Evolutionary conservation across 2,113 vertebrate species (phyloP).

Genomic region (Naja naja): DNA sequence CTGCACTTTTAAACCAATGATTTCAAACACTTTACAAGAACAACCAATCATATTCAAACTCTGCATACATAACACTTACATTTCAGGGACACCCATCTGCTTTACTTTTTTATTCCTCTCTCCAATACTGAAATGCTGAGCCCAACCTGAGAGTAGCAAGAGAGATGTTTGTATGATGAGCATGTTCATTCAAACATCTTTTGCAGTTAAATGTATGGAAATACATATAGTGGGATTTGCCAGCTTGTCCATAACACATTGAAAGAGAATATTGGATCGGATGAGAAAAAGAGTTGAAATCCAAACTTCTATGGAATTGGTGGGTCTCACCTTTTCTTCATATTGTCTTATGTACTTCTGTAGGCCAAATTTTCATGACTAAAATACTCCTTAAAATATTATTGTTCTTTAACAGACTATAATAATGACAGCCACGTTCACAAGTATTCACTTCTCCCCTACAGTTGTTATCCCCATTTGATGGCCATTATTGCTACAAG

Average conservation of each 20-base stretch:
- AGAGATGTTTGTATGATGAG: background rate
- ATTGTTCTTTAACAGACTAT: background rate
- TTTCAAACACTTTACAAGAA: too few species aligned
- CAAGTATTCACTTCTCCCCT: constrained; percentile 48
- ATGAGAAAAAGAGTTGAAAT: background rate
- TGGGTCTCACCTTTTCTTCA: background rate
- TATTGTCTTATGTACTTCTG: background rate
- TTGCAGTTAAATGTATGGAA: background rate
- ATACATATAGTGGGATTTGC: background rate
- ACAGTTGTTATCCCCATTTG: constrained; percentile 17
- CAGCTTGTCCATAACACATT: background rate
- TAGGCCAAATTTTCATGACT: background rate
- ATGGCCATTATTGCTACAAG: constrained; percentile 23
- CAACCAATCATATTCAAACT: too few species aligned
- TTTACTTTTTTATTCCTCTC: background rate
- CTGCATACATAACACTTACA: too few species aligned
- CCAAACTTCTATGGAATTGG: background rate
- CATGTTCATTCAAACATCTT: background rate
- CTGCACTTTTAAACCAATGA: too few species aligned
- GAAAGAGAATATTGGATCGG: background rate
- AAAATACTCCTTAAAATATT: background rate
- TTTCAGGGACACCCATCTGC: background rate
- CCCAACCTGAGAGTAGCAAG: background rate
- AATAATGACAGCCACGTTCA: background rate
- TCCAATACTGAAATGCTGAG: background rate